phyloP scores from a whole-genome alignment of 1,140 invertebrate species.

The Listronotus bonariensis region DNA sequence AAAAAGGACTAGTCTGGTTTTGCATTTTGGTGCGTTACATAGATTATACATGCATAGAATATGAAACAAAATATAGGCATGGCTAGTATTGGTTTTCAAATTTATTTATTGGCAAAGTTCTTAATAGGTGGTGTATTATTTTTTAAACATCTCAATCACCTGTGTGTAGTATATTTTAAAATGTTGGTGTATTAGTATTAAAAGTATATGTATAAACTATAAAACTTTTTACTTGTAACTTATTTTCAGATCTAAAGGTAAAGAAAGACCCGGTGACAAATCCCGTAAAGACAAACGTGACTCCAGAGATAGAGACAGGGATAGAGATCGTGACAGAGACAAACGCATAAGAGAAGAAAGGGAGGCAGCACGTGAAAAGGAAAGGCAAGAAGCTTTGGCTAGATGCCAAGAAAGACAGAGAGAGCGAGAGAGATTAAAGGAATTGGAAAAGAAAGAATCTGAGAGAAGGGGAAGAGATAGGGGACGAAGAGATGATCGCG shows the following conservation, averaged over 20 bases:
- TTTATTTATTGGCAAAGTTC: too few relatives aligned
- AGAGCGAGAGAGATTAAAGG: constrained; percentile 63
- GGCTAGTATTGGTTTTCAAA: too few relatives aligned
- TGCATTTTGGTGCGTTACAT: too few relatives aligned
- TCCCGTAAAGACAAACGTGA: constrained; percentile 47
- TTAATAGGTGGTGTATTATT: too few relatives aligned
- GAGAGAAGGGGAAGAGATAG: constrained; percentile 52
- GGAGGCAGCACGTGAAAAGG: constrained; percentile 61
- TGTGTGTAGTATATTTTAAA: too few relatives aligned
- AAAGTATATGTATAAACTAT: too few relatives aligned
- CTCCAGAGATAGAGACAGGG: constrained; percentile 51
- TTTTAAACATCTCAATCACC: too few relatives aligned
- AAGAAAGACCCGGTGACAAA: constrained; percentile 39
- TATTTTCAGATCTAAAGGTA: constrained; percentile 34
- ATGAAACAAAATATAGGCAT: too few relatives aligned
- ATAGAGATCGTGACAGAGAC: constrained; percentile 59
- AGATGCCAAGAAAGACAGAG: constrained; percentile 63
- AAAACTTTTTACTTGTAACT: too few relatives aligned
- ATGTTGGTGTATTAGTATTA: too few relatives aligned
- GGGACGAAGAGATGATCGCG: constrained; percentile 49
- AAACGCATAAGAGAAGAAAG: constrained; percentile 56
- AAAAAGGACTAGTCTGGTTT: too few relatives aligned
- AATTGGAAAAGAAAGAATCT: constrained; percentile 55
- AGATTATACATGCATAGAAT: too few relatives aligned
- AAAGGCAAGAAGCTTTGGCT: constrained; percentile 62